phyloP scores from a whole-genome alignment of 2,797 vertebrate species.

The Epinephelus coioides region DNA sequence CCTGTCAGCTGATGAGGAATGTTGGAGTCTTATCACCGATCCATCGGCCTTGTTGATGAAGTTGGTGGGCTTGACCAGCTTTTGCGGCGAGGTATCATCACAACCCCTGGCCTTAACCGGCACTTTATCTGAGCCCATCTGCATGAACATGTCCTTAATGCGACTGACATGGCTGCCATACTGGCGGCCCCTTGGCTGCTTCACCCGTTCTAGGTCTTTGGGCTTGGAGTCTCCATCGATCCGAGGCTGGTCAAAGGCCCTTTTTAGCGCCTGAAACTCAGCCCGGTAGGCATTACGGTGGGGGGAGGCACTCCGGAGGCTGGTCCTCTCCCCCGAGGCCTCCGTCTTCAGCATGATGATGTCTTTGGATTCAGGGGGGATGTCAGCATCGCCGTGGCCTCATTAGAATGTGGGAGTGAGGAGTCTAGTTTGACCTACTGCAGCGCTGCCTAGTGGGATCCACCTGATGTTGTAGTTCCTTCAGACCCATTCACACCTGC shows the following conservation, averaged over 20 bases:
- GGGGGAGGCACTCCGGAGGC: slow-evolving; percentile 97
- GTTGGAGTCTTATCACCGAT: slow-evolving; percentile 91
- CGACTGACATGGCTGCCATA: slow-evolving; percentile 98
- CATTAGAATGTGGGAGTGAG: slow-evolving; percentile 70
- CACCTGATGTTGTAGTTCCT: slow-evolving; percentile 43
- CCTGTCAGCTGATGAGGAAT: slow-evolving; percentile 86
- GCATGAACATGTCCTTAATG: slow-evolving; percentile 99
- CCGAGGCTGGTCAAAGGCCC: slow-evolving; percentile 96
- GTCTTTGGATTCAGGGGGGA: slow-evolving; percentile 84
- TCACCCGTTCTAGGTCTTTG: slow-evolving; percentile 89
- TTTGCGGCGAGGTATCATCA: slow-evolving; percentile 90
- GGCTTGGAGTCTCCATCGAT: slow-evolving; percentile 89
- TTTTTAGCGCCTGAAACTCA: slow-evolving; percentile 98
- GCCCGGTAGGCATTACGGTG: slow-evolving; percentile 98
- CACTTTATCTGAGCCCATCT: slow-evolving; percentile 92
- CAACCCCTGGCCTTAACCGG: slow-evolving; percentile 77
- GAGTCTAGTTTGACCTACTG: slow-evolving; percentile 56
- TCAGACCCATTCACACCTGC: slow-evolving; percentile 70
- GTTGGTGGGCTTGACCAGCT: slow-evolving; percentile 91
- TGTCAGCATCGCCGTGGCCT: slow-evolving; percentile 87
- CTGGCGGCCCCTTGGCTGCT: slow-evolving; percentile 93
- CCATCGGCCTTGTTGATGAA: slow-evolving; percentile 93
- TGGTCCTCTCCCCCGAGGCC: slow-evolving; percentile 95
- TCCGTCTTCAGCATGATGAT: slow-evolving; percentile 98
- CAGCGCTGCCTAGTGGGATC: slow-evolving; percentile 57